Conservation (phyloP, 2,888 invertebrate genomes). For the Cartodere bifasciata region DNA sequence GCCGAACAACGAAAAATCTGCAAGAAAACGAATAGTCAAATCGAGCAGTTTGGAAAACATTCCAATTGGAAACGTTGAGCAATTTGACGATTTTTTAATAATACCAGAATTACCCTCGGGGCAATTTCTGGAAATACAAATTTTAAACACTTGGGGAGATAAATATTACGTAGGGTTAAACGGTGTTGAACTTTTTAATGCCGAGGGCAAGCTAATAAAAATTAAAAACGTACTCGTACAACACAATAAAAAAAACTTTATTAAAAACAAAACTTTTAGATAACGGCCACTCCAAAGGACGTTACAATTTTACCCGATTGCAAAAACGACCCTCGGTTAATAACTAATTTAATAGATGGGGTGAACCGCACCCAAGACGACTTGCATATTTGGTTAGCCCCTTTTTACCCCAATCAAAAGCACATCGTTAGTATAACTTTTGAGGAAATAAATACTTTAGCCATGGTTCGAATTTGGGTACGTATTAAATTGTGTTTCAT, state of each 20-base stretch:
- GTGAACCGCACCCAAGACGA: constrained; percentile 64
- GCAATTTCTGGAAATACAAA: constrained; percentile 50
- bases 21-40: constrained; percentile 4
- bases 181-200: constrained; percentile 62
- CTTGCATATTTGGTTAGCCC: constrained; percentile 62
- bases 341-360: constrained; percentile 55
- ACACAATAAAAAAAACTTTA: background rate
- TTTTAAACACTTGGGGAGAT: constrained; percentile 69
- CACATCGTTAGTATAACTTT: constrained; percentile 50
- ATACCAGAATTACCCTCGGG: constrained; percentile 68
- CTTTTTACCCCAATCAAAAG: constrained; percentile 46
- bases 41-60: constrained; percentile 8
- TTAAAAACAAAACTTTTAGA: constrained; percentile 32
- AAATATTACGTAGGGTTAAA: constrained; percentile 65
- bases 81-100: constrained; percentile 37
- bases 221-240: constrained; percentile 44
- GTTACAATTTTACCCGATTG: constrained; percentile 55
- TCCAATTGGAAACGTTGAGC: background rate
- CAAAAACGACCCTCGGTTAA: constrained; percentile 46
- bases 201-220: constrained; percentile 43
- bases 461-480: constrained; percentile 32
- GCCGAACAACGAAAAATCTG: constrained; percentile 3
- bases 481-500: no score
- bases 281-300: constrained; percentile 42
- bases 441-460: constrained; percentile 27